phyloP scores from a whole-genome alignment of 2,888 invertebrate species.

The Teleogryllus oceanicus region DNA sequence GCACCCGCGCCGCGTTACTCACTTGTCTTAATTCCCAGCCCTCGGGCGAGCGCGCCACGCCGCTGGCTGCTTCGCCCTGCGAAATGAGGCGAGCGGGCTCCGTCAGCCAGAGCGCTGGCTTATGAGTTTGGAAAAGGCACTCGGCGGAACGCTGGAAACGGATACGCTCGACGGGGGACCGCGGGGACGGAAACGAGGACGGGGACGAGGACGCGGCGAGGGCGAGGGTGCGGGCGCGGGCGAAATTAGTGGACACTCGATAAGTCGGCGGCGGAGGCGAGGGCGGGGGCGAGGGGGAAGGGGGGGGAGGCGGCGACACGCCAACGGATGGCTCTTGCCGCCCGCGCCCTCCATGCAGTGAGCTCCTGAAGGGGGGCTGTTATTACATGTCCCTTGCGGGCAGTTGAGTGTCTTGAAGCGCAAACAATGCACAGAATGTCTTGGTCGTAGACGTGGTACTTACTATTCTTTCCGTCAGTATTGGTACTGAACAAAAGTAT shows the following conservation, averaged over 20 bases:
- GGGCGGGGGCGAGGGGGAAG: neutral
- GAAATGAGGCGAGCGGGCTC: neutral
- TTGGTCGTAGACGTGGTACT: too few species aligned
- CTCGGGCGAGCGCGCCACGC: neutral
- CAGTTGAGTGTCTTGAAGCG: too few species aligned
- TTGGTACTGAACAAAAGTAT: too few species aligned
- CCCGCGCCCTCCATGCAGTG: too few species aligned
- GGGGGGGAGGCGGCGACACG: neutral
- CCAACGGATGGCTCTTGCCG: too few species aligned
- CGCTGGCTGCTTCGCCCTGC: neutral
- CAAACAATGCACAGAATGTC: too few species aligned
- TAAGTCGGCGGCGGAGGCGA: neutral
- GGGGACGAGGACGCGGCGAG: neutral
- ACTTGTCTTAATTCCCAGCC: neutral
- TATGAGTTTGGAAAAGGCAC: constrained; percentile 1
- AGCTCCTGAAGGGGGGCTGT: too few species aligned
- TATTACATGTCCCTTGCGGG: too few species aligned
- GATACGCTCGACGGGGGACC: neutral
- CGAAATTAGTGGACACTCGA: constrained; percentile 18
- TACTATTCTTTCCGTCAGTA: too few species aligned
- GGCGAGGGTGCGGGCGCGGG: neutral
- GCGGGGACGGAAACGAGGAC: neutral
- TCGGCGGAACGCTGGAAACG: constrained; percentile 4
- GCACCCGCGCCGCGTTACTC: constrained; percentile 7
- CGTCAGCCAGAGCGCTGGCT: neutral